A percentile compares a stretch with the other conserved stretches of the same genome.
Evolutionary conservation across 1,140 invertebrate genomes (phyloP).

Genomic region (Drosophila lacertosa): DNA sequence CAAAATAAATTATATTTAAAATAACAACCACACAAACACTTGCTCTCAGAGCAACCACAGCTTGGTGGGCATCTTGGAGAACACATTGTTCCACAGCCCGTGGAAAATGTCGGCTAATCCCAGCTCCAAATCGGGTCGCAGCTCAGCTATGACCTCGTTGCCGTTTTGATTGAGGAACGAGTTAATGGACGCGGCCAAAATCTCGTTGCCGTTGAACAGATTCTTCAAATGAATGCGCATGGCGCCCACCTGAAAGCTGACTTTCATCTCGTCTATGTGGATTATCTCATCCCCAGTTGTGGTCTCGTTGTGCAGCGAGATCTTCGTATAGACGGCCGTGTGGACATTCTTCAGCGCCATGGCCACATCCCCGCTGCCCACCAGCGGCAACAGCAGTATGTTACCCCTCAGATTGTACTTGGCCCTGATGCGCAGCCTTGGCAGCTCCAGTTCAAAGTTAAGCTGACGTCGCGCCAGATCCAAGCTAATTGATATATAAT

Average conservation of each 20-base stretch:
- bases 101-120: constrained; percentile 92
- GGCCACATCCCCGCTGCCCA: constrained; percentile 85
- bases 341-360: constrained; percentile 85
- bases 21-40: constrained; percentile 16
- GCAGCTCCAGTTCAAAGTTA: constrained; percentile 85
- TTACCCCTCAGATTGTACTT: constrained; percentile 86
- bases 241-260: constrained; percentile 85
- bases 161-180: constrained; percentile 92
- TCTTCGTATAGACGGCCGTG: constrained; percentile 85
- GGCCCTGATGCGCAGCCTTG: constrained; percentile 85
- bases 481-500: constrained; percentile 63
- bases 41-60: constrained; percentile 87
- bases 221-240: constrained; percentile 86
- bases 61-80: constrained; percentile 90
- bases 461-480: constrained; percentile 84
- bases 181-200: constrained; percentile 84
- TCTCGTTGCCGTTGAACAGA: constrained; percentile 86
- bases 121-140: constrained; percentile 90
- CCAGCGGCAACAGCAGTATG: constrained; percentile 85
- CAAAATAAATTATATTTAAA: constrained; percentile 65
- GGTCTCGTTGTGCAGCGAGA: constrained; percentile 83
- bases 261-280: constrained; percentile 85
- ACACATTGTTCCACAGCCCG: constrained; percentile 90
- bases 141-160: constrained; percentile 92
- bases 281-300: constrained; percentile 84